Conservation (phyloP, 2,888 invertebrate species). For the Ommatoiulus sabulosus region DNA sequence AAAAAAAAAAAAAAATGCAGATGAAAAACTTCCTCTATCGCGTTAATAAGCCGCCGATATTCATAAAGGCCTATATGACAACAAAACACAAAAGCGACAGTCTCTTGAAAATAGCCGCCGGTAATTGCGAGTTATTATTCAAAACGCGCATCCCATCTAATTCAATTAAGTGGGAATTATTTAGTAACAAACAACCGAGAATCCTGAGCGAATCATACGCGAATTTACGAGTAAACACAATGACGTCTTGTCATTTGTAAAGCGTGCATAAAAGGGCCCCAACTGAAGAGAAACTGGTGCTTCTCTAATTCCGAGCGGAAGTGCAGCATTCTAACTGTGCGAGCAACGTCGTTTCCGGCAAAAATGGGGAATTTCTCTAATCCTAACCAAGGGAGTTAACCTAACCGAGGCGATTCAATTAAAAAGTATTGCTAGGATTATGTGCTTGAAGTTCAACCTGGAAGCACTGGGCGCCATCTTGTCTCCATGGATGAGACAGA, state of each 20-base stretch:
- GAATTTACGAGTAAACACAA: not conserved
- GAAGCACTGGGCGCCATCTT: no score
- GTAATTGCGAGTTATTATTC: conserved; percentile 39
- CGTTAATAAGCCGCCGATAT: conserved; percentile 34
- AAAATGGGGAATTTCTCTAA: not conserved
- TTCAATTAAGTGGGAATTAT: conserved; percentile 17
- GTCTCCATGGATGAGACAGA: no score
- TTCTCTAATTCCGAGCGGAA: no score
- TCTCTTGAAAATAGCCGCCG: conserved; percentile 20
- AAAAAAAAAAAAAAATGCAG: not conserved
- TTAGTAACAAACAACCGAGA: conserved; percentile 9
- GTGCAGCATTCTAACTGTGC: no score
- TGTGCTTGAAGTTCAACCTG: no score
- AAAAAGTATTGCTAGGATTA: no score
- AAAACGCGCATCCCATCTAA: conserved; percentile 33
- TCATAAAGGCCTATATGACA: not conserved
- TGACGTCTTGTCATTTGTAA: not conserved
- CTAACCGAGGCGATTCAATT: no score
- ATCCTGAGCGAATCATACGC: not conserved
- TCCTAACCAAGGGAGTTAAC: no score
- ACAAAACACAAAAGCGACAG: not conserved
- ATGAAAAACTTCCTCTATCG: not conserved
- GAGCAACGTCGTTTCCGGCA: not conserved
- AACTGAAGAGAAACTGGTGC: not conserved
- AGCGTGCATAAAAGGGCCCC: no score